phyloP scores from a whole-genome alignment of 2,888 invertebrate species.

The Spilosoma lubricipeda region DNA sequence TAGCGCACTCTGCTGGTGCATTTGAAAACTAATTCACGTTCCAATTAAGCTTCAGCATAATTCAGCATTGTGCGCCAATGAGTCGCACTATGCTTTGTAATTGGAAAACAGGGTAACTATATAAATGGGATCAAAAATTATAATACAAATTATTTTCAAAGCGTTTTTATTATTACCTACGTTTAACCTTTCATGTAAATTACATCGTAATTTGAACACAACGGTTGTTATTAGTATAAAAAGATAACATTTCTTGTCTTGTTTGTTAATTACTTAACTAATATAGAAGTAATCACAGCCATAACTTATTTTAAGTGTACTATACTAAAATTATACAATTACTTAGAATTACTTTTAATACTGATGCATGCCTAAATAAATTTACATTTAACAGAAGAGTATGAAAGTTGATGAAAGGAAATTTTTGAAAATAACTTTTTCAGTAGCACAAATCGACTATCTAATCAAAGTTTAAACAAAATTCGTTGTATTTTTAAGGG shows the following conservation, averaged over 20 bases:
- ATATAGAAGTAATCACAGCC: slow-evolving; percentile 54
- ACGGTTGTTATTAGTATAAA: not conserved
- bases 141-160: not conserved
- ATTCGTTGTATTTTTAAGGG: not conserved
- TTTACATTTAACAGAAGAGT: not conserved
- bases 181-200: not conserved
- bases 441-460: not conserved
- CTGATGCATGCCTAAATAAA: slow-evolving; percentile 27
- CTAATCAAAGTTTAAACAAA: not conserved
- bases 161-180: not conserved
- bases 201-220: not conserved
- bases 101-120: too few species aligned
- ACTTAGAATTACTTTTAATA: slow-evolving; percentile 29
- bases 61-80: too few species aligned
- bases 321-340: not conserved
- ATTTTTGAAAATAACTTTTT: not conserved
- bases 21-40: too few species aligned
- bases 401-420: not conserved
- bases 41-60: too few species aligned
- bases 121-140: not conserved
- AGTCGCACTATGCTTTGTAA: too few species aligned
- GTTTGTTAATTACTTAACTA: slow-evolving; percentile 10
- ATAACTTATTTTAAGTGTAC: not conserved
- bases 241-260: slow-evolving; percentile 9
- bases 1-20: too few species aligned